Conservation (phyloP, 2,888 invertebrate species). For the Tortrix viridana region DNA sequence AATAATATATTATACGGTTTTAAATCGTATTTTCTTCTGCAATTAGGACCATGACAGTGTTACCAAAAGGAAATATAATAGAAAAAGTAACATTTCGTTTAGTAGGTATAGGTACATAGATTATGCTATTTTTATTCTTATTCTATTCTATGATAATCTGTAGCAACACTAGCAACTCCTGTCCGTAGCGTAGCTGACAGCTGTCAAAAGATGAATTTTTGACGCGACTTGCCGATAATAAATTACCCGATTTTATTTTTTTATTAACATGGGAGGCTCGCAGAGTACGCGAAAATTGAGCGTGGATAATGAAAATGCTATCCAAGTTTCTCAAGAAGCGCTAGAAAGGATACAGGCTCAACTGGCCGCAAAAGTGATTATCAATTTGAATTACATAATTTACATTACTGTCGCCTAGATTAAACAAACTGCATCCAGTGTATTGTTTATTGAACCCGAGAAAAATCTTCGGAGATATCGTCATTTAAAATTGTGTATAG, state of each 20-base stretch:
- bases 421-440: constrained; percentile 49
- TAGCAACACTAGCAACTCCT: constrained; percentile 1
- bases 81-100: background rate
- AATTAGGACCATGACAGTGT: background rate
- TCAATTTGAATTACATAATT: constrained; percentile 79
- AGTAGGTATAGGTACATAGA: too few relatives aligned
- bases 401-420: constrained; percentile 71
- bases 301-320: constrained; percentile 79
- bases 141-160: constrained; percentile 5
- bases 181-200: constrained; percentile 38
- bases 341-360: constrained; percentile 77
- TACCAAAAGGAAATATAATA: constrained; percentile 10
- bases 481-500: constrained; percentile 3
- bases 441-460: constrained; percentile 29
- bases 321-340: constrained; percentile 79
- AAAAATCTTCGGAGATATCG: constrained; percentile 10
- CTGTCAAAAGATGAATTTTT: constrained; percentile 69
- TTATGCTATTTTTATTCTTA: too few relatives aligned
- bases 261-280: constrained; percentile 83
- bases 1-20: too few relatives aligned
- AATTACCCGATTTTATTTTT: constrained; percentile 60
- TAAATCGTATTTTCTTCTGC: too few relatives aligned
- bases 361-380: constrained; percentile 73
- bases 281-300: constrained; percentile 82
- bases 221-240: constrained; percentile 73